Percentiles rank a stretch among this genome's conserved stretches.
phyloP scores from a whole-genome alignment of 1,140 invertebrate genomes.

The Euura lappo region DNA sequence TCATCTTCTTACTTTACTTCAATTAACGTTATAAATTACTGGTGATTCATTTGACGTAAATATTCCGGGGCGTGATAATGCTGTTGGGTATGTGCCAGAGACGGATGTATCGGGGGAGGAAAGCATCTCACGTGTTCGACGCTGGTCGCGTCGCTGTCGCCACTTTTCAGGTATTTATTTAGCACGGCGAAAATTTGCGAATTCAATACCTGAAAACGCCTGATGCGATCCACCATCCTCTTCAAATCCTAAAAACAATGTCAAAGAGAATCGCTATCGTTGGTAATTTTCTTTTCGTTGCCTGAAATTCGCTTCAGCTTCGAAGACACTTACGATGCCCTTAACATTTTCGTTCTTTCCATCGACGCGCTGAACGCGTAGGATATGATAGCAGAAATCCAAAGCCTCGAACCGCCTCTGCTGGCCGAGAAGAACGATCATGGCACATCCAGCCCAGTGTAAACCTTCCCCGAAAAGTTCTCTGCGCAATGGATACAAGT shows the following conservation, averaged over 20 bases:
- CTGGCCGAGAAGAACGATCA: slow-evolving; percentile 96
- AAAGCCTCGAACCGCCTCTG: slow-evolving; percentile 97
- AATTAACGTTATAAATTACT: slow-evolving; percentile 19
- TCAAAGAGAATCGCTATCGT: background rate
- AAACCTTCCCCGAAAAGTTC: slow-evolving; percentile 98
- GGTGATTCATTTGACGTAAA: slow-evolving; percentile 61
- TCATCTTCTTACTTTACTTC: background rate
- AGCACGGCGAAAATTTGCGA: slow-evolving; percentile 98
- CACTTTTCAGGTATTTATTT: slow-evolving; percentile 92
- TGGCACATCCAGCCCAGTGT: slow-evolving; percentile 99
- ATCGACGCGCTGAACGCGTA: slow-evolving; percentile 95
- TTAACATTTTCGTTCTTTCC: slow-evolving; percentile 96
- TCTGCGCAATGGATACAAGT: slow-evolving; percentile 62
- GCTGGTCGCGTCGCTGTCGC: slow-evolving; percentile 83
- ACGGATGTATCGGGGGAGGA: slow-evolving; percentile 89
- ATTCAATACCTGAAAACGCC: slow-evolving; percentile 97
- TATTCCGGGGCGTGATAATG: slow-evolving; percentile 70
- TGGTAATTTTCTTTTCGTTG: slow-evolving; percentile 6
- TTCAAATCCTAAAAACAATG: slow-evolving; percentile 81
- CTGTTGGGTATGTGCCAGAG: slow-evolving; percentile 63
- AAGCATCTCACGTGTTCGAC: slow-evolving; percentile 97
- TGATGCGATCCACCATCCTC: slow-evolving; percentile 95
- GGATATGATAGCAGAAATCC: slow-evolving; percentile 98
- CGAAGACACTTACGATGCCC: slow-evolving; percentile 84
- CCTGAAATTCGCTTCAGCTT: background rate